A percentile compares a stretch with the other conserved stretches of the same genome.
Conservation (phyloP, 92 coral and sea anemone species). For the Isaurus tuberculatus region DNA sequence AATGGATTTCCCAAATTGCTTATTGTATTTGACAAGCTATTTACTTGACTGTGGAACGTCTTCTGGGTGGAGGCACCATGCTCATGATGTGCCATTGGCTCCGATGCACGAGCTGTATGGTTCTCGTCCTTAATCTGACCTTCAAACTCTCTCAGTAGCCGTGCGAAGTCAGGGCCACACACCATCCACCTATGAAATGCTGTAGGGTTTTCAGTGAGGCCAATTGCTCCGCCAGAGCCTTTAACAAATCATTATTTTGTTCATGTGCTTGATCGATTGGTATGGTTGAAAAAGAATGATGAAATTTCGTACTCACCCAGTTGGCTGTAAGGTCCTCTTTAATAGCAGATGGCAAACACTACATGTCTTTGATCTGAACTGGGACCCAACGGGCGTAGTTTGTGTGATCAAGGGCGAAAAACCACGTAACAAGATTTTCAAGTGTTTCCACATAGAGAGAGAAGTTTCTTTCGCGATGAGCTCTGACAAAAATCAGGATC, state of each 20-base stretch:
- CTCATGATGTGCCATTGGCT: conserved; percentile 38
- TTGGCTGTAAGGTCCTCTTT: conserved; percentile 38
- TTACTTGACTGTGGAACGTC: conserved; percentile 33
- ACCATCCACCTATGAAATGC: conserved; percentile 34
- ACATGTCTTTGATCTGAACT: conserved; percentile 11
- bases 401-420: conserved; percentile 26
- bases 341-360: conserved; percentile 28
- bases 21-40: conserved; percentile 39
- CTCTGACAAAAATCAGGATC: conserved; percentile 26
- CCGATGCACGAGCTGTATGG: background rate
- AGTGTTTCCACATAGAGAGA: conserved; percentile 34
- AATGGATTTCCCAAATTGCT: conserved; percentile 58
- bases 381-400: background rate
- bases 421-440: conserved; percentile 39
- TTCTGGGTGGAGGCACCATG: conserved; percentile 44
- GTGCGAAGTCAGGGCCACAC: background rate
- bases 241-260: conserved; percentile 46
- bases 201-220: conserved; percentile 7
- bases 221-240: conserved; percentile 52
- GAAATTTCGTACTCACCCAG: conserved; percentile 43
- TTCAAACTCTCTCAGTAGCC: background rate
- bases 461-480: conserved; percentile 35
- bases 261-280: background rate
- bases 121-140: background rate
- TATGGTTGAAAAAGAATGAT: background rate